These are phyloP conservation scores for Salvator merianae DNA, from an alignment of 2,113 vertebrate species.

Conservation along the genomic window DNA sequence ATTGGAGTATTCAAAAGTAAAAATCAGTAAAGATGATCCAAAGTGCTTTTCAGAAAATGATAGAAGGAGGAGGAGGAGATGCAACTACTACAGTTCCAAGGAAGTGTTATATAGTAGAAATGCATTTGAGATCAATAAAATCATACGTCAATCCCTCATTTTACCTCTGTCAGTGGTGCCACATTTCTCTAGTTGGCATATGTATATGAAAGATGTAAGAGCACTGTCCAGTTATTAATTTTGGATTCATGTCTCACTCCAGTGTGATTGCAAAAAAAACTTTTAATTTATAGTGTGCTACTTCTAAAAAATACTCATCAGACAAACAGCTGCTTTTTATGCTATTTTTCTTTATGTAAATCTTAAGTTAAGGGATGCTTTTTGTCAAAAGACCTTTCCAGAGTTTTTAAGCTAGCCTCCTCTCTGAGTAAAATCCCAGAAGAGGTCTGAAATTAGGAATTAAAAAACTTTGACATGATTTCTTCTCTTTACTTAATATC, in stretches of 20 bases:
- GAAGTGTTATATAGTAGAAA: not conserved
- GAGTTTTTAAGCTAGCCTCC: conserved; percentile 35
- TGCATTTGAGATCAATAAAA: conserved; percentile 11
- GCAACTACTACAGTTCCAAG: not conserved
- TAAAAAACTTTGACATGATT: not conserved
- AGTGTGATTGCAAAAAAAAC: conserved; percentile 11
- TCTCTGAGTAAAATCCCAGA: no score
- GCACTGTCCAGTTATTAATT: not conserved
- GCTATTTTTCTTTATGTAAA: not conserved
- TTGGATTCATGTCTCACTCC: accelerated
- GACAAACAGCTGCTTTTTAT: conserved; percentile 8
- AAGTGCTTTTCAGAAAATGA: not conserved
- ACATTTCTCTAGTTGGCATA: not conserved
- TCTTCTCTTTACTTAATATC: not conserved
- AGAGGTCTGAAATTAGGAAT: conserved; percentile 12
- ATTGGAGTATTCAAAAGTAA: not conserved
- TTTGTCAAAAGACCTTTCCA: not conserved
- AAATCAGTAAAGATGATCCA: not conserved
- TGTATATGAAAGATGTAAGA: conserved; percentile 26
- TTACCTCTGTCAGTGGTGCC: not conserved
- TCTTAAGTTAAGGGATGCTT: not conserved
- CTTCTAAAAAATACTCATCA: not conserved
- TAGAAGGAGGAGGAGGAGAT: no score
- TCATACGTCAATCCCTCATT: not conserved
- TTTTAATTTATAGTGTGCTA: conserved; percentile 10